Percentiles rank a stretch among this genome's conserved stretches.
These are phyloP conservation scores for Erebia aethiops DNA, from an alignment of 2,888 invertebrate genomes.

Conservation along the genomic window DNA sequence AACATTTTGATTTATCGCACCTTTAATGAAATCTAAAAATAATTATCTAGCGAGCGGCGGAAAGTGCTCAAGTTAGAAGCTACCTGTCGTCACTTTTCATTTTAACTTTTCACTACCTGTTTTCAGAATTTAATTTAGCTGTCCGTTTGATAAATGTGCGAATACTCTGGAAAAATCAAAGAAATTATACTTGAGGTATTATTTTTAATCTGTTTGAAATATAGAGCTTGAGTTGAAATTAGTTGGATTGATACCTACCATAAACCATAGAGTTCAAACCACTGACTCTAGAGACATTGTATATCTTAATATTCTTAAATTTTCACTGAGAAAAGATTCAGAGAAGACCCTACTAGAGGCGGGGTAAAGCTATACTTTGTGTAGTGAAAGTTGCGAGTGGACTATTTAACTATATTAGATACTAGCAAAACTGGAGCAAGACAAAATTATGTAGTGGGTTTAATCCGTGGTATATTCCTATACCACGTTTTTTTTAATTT, in stretches of 20 bases:
- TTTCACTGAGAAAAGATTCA: no score
- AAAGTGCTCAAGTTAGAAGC: conserved; percentile 14
- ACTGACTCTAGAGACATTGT: no score
- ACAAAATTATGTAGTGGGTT: no score
- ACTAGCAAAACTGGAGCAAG: no score
- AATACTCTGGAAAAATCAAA: conserved; percentile 11
- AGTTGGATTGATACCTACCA: neutral
- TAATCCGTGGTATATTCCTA: no score
- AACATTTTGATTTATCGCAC: conserved; percentile 18
- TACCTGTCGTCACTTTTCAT: conserved; percentile 19
- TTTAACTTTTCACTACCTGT: conserved; percentile 16
- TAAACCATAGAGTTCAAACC: no score
- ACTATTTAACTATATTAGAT: no score
- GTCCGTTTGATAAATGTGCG: conserved; percentile 14
- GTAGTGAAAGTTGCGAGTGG: no score
- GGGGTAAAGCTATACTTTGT: no score
- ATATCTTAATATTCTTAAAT: no score
- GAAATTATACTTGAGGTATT: conserved; percentile 1
- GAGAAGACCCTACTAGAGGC: no score
- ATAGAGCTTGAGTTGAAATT: neutral
- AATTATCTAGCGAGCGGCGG: conserved; percentile 3
- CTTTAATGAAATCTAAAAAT: conserved; percentile 15
- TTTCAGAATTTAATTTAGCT: conserved; percentile 16
- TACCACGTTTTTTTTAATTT: no score
- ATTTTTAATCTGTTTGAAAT: conserved; percentile 5